Evolutionary conservation across 2,113 vertebrate species (phyloP), one percentile per base, ranked within the genome.

Genomic region (Drymodes brunneopygia): DNA sequence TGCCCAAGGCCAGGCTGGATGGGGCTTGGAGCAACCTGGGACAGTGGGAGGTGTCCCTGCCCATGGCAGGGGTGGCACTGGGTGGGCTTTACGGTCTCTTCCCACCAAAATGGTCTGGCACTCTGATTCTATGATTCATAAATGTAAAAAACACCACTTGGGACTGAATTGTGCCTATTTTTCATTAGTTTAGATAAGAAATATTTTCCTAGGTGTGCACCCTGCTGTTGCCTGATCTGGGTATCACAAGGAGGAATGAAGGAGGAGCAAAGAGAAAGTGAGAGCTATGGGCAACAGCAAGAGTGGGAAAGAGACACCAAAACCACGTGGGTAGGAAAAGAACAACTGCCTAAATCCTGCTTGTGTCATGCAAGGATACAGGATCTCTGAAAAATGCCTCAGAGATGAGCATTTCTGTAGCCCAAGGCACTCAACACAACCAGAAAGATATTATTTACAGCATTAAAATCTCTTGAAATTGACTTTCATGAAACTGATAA

Each of bases 41-140:
- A 0, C 0, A 1, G 28, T 31, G 50, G 21, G 1, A 80, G 15
- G 4, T 35, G 57, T 36, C 14, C 20, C 57, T 56, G 42, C 29
- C 45, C 25, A 54, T 9, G 38, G 73, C 38, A 61, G 22, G 14
- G 15, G 20, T 25, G 42, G 21, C 0, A 35, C 8, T 14, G 15
- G 50, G 9, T 42, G 66, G 14, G 17, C 8, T 48, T 48, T 57
- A 1, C 15, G 18, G 21, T 35, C 8, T 3, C 8, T 48, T 56
- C 22, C 36, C 0, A 19, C 36, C 17, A 50, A 33, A 80, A 7
- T 1, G 1, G 3, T 27, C 35, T 42, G 18, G 12, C 17, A 42
- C 10, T 36, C 17, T 12, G 13, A 42, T 33, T 72, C 14, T 9
- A 1, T 28, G 36, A 57, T n/a, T 28, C 5, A 10, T 15, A 73